Conservation (phyloP, 2,888 invertebrate genomes). For the Philaethria dido region DNA sequence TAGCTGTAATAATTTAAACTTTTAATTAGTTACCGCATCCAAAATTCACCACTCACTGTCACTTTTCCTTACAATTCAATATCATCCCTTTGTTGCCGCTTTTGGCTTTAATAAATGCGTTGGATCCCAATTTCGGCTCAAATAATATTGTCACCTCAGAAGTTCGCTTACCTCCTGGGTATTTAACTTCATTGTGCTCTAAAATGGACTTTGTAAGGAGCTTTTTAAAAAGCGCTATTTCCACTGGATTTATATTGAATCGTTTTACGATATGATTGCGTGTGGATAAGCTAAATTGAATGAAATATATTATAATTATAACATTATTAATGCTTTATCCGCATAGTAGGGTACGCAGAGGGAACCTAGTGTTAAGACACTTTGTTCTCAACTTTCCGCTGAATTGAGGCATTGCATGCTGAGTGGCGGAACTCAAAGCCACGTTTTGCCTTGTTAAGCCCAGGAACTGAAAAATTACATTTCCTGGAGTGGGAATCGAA, state of each 20-base stretch:
- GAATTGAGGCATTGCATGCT: too few species aligned
- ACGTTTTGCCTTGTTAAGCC: too few species aligned
- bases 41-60: slow-evolving; percentile 47
- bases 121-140: slow-evolving; percentile 72
- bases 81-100: slow-evolving; percentile 82
- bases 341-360: too few species aligned
- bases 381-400: too few species aligned
- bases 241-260: slow-evolving; percentile 20
- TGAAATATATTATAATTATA: too few species aligned
- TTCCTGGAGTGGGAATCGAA: too few species aligned
- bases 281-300: background rate
- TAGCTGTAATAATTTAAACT: too few species aligned
- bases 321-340: too few species aligned
- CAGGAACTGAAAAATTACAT: too few species aligned
- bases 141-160: slow-evolving; percentile 80
- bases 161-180: slow-evolving; percentile 43
- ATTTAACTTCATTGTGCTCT: slow-evolving; percentile 49
- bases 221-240: slow-evolving; percentile 39
- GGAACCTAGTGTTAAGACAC: too few species aligned
- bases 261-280: background rate
- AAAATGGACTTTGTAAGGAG: slow-evolving; percentile 43
- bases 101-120: slow-evolving; percentile 82
- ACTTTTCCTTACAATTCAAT: slow-evolving; percentile 78
- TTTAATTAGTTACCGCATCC: slow-evolving; percentile 47
- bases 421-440: too few species aligned